These are phyloP conservation scores for Paracanthobrama guichenoti DNA, from an alignment of 2,113 vertebrate genomes.

Conservation along the genomic window DNA sequence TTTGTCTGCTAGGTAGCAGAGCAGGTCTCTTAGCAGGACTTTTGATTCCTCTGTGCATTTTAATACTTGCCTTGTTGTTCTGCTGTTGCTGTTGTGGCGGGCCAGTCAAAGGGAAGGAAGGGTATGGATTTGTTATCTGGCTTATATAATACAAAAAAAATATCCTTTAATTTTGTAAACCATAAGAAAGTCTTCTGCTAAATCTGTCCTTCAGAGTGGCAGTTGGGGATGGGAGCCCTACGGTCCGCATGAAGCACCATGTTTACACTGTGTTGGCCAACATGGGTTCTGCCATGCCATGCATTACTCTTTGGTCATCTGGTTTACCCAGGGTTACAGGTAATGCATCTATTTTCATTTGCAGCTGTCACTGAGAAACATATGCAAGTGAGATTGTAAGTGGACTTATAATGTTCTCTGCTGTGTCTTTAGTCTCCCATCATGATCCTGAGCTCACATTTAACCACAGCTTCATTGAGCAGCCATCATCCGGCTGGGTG, in stretches of 20 bases:
- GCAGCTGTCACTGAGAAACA: not conserved
- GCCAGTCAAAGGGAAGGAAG: constrained; percentile 77
- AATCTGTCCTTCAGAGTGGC: constrained; percentile 56
- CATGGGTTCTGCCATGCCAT: constrained; percentile 80
- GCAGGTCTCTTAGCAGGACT: constrained; percentile 75
- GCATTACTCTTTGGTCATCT: constrained; percentile 80
- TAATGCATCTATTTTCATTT: constrained; percentile 59
- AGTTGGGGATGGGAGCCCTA: constrained; percentile 66
- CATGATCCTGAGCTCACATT: constrained; percentile 92
- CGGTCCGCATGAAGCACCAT: constrained; percentile 88
- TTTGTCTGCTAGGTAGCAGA: constrained; percentile 65
- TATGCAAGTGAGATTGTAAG: not conserved
- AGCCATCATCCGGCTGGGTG: constrained; percentile 86
- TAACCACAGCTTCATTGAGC: constrained; percentile 97
- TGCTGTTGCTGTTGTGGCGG: constrained; percentile 81
- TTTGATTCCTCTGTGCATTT: constrained; percentile 76
- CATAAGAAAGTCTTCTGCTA: not conserved
- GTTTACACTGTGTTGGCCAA: constrained; percentile 84
- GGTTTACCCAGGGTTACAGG: constrained; percentile 94
- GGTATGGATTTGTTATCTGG: constrained; percentile 67
- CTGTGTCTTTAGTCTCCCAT: constrained; percentile 82
- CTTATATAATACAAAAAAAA: not conserved
- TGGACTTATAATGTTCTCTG: not conserved
- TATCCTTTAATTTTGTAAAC: not conserved
- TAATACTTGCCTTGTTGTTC: constrained; percentile 77